Conservation (phyloP, 2,113 vertebrate genomes). For the Bos taurus region ARS-UCD2.0 NC_037329.1:40978001-40978500, state of each 20-base stretch:
- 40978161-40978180: neutral
- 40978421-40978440: neutral
- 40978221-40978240: neutral
- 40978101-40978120: no score
- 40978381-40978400: neutral
- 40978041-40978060: neutral
- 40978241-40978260: constrained; percentile 5
- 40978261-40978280: neutral
- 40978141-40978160: neutral
- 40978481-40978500: neutral
- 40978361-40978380: neutral
- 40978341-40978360: neutral
- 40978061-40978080: neutral
- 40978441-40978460: no score
- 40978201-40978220: neutral
- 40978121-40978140: neutral
- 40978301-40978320: neutral
- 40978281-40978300: neutral
- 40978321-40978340: neutral
- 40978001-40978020: neutral
- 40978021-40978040: neutral
- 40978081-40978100: neutral
- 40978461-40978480: neutral
- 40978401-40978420: neutral
- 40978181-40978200: neutral